phyloP scores from a whole-genome alignment of 2,113 vertebrate species.

The Hipposideros armiger region DNA sequence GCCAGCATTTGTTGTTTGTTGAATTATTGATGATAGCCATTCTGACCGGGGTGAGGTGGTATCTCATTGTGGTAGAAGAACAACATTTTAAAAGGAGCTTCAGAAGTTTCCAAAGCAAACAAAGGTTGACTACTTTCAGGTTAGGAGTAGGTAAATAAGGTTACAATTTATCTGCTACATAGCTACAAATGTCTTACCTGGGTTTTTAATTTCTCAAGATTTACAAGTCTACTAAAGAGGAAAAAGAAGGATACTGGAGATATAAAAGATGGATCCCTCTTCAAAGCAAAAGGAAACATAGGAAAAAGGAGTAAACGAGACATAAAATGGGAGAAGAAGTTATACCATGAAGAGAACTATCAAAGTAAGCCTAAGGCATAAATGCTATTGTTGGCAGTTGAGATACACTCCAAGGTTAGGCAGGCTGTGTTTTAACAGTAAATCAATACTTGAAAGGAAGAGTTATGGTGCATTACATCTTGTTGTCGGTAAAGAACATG shows the following conservation, averaged over 20 bases:
- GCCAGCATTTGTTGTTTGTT: too few relatives aligned
- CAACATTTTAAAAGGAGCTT: constrained; percentile 60
- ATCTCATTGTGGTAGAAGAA: background rate
- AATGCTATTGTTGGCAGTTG: background rate
- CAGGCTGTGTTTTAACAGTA: background rate
- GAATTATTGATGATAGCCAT: too few relatives aligned
- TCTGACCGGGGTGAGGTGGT: too few relatives aligned
- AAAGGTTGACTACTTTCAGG: constrained; percentile 80
- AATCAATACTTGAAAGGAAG: background rate
- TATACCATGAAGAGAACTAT: constrained; percentile 90
- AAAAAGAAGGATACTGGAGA: constrained; percentile 85
- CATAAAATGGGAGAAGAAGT: constrained; percentile 93
- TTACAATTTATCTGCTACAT: background rate
- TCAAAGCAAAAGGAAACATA: constrained; percentile 92
- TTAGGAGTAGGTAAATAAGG: background rate
- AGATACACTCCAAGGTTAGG: background rate
- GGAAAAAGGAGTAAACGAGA: constrained; percentile 94
- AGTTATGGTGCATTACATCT: background rate
- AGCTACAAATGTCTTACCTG: background rate
- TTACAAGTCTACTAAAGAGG: constrained; percentile 84
- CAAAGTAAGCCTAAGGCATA: constrained; percentile 87
- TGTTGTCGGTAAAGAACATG: background rate
- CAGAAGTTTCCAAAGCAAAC: constrained; percentile 59
- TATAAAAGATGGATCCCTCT: constrained; percentile 88
- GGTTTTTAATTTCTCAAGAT: constrained; percentile 2